These are phyloP conservation scores for Pseudotriccus pelzelni DNA, from an alignment of 2,797 vertebrate species.

Conservation along the genomic window DNA sequence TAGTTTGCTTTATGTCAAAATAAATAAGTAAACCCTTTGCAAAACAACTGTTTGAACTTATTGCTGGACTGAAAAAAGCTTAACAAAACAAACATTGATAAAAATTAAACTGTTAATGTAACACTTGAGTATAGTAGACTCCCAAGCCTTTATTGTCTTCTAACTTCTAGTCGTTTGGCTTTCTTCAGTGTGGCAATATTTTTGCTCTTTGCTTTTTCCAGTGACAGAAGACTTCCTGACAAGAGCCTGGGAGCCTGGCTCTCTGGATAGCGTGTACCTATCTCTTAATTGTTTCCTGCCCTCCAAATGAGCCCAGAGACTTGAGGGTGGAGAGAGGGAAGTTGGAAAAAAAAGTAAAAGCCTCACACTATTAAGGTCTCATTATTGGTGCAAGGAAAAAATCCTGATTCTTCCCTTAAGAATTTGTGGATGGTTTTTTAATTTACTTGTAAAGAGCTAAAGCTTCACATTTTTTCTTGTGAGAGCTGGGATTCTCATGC, in stretches of 20 bases:
- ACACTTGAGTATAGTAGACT: neutral
- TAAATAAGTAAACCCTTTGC: neutral
- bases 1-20: neutral
- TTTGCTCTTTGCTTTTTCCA: neutral
- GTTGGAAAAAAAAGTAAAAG: neutral
- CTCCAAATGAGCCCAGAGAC: neutral
- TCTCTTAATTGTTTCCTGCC: conserved; percentile 52
- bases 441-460: neutral
- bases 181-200: neutral
- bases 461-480: neutral
- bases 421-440: neutral
- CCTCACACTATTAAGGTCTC: neutral
- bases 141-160: neutral
- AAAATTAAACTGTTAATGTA: neutral
- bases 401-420: neutral
- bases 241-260: neutral
- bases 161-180: neutral
- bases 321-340: neutral
- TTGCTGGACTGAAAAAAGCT: neutral
- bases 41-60: neutral
- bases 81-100: neutral
- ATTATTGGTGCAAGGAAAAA: neutral
- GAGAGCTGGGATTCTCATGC: neutral
- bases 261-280: neutral
- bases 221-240: neutral